phyloP scores from a whole-genome alignment of 2,797 vertebrate genomes.

The Miichthys miiuy region DNA sequence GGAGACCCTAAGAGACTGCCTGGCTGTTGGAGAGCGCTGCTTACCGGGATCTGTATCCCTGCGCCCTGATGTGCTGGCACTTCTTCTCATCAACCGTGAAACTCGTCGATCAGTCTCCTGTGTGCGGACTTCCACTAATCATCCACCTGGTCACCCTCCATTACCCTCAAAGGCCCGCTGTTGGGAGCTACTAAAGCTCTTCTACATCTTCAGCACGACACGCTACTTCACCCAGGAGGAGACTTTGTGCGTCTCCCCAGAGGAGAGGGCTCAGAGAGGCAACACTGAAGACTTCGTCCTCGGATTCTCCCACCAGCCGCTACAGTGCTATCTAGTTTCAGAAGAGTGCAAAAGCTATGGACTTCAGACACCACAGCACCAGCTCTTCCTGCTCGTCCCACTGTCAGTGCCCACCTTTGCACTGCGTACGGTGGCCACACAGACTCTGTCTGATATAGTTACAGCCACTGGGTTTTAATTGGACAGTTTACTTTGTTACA shows the following conservation, averaged over 20 bases:
- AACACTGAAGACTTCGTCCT: slow-evolving; percentile 79
- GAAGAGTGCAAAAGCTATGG: slow-evolving; percentile 86
- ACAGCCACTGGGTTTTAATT: slow-evolving; percentile 80
- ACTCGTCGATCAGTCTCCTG: slow-evolving; percentile 87
- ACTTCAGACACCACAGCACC: slow-evolving; percentile 86
- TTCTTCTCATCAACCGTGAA: slow-evolving; percentile 90
- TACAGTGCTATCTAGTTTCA: slow-evolving; percentile 90
- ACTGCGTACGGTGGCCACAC: slow-evolving; percentile 85
- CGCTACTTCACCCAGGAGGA: slow-evolving; percentile 87
- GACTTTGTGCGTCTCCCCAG: slow-evolving; percentile 31
- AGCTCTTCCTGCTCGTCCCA: slow-evolving; percentile 87
- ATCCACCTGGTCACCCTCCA: slow-evolving; percentile 21
- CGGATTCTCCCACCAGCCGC: slow-evolving; percentile 83
- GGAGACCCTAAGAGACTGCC: slow-evolving; percentile 85
- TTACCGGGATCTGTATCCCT: slow-evolving; percentile 81
- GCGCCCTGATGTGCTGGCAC: slow-evolving; percentile 85
- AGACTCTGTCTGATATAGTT: slow-evolving; percentile 83
- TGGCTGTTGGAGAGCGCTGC: slow-evolving; percentile 81
- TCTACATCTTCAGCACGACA: slow-evolving; percentile 86
- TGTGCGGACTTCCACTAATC: slow-evolving; percentile 56
- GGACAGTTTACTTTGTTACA: neutral
- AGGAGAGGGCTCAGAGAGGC: slow-evolving; percentile 57
- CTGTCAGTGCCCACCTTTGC: slow-evolving; percentile 88
- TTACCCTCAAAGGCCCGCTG: slow-evolving; percentile 77
- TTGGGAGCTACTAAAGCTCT: slow-evolving; percentile 87